Conservation (phyloP, 2,113 vertebrate genomes). For the Lagopus leucura region DNA sequence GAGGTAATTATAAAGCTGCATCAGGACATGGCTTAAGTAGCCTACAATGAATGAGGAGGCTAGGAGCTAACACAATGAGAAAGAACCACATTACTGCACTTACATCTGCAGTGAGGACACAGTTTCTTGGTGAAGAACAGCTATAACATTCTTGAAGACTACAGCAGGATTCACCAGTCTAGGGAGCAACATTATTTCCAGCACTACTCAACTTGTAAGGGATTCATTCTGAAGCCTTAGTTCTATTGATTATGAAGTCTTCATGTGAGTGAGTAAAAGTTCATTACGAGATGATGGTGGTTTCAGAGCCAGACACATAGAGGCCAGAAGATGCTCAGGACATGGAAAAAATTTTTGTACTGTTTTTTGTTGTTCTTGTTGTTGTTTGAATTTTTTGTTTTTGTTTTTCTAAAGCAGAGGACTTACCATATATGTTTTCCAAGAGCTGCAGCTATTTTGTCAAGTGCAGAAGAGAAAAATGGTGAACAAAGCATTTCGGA, state of each 20-base stretch:
- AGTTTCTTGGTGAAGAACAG: not conserved
- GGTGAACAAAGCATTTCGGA: not conserved
- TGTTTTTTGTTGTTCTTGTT: not conserved
- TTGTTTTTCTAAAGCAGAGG: not conserved
- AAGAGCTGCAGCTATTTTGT: not conserved
- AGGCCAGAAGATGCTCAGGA: not conserved
- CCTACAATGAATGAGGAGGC: not conserved
- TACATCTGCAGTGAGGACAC: fast-evolving
- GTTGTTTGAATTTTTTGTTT: no score
- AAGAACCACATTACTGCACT: not conserved
- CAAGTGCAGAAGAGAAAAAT: not conserved
- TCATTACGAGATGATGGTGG: not conserved
- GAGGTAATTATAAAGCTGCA: not conserved
- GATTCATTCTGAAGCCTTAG: not conserved
- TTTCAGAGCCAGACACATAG: not conserved
- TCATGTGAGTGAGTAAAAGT: not conserved
- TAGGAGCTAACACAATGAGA: not conserved
- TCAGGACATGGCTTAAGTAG: not conserved
- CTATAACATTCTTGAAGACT: not conserved
- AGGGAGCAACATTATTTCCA: not conserved
- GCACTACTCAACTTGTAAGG: not conserved
- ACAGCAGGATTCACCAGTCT: no score
- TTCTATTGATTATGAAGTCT: not conserved
- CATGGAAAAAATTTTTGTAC: not conserved
- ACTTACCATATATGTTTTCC: not conserved